Base-by-base conservation (phyloP, 2,797 vertebrate species). In the Premnoplex brunnescens region DNA sequence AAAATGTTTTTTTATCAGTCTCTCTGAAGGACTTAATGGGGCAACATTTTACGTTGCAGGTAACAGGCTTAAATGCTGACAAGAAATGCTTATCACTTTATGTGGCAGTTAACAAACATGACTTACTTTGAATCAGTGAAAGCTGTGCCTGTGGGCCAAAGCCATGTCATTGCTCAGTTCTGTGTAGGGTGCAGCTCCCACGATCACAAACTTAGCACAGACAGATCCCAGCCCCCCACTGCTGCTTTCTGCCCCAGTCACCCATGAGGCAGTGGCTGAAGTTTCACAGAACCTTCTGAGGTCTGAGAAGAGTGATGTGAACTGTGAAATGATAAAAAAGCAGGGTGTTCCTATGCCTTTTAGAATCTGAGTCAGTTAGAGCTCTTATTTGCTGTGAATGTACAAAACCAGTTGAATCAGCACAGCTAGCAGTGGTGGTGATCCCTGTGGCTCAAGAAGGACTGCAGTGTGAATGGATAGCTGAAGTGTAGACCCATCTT, bases 201-300 rank as follows among this genome's bases (percentile, higher is more conserved):
- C 2, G 0, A 21, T 46, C 44, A 18, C 0, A 0, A 62, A 83
- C 17, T 27, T 18, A 13, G 22, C 18, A 12, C 15, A 49, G 41
- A 41, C 1, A 3, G 9, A 32, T 85, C 44, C 24, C 21, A 58
- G 36, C 1, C 19, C 24, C 13, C 1, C 6, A 8, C 21, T 1
- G 3, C 66, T 78, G 23, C 52, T 41, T 78, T 91, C 41, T 84
- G 52, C 32, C 44, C 12, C n/a, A 7, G 27, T 72, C 12, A 27
- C 18, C 17, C 0, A 0, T 58, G 59, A 62, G 67, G 39, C 62
- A 10, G 3, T 12, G 43, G 24, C 2, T 67, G 63, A 56, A 36
- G 28, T 80, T 80, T 67, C 2, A 1, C 6, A 59, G 39, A 67
- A 44, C 34, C 6, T 87, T 44, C 44, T 44, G 44, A 44, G 44